These are phyloP conservation scores for Osmerus mordax DNA, from an alignment of 2,113 vertebrate genomes.

Conservation along the genomic window DNA sequence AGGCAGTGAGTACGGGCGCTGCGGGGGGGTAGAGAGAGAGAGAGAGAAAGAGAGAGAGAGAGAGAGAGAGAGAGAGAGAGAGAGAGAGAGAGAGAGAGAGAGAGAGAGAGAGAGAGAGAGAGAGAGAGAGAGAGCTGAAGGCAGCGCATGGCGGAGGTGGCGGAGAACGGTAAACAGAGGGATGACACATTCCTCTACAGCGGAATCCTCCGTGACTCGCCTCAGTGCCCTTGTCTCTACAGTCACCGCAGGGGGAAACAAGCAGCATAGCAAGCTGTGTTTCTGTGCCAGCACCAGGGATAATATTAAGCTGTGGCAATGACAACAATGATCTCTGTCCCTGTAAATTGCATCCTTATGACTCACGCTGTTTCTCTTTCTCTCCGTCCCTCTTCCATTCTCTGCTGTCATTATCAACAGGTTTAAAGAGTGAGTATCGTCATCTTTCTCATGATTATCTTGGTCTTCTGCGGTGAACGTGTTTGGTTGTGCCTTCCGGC, in stretches of 20 bases:
- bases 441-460: background rate
- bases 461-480: too few relatives aligned
- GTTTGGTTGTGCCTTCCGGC: too few relatives aligned
- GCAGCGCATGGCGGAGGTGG: too few relatives aligned
- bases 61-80: conserved; percentile 4
- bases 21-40: too few relatives aligned
- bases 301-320: too few relatives aligned
- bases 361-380: conserved; percentile 21
- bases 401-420: conserved; percentile 71
- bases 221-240: too few relatives aligned
- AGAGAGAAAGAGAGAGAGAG: background rate
- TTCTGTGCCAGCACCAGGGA: too few relatives aligned
- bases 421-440: conserved; percentile 97
- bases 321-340: background rate
- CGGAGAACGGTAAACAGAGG: too few relatives aligned
- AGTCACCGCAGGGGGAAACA: too few relatives aligned
- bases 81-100: conserved; percentile 4
- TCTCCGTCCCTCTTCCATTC: conserved; percentile 42
- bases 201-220: too few relatives aligned
- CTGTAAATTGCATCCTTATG: background rate
- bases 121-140: background rate
- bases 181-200: too few relatives aligned
- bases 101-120: background rate
- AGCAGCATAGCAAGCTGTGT: too few relatives aligned
- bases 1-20: conserved; percentile 83